These are phyloP conservation scores for Seriola dumerili DNA, from an alignment of 2,113 vertebrate genomes.

Conservation along the genomic window DNA sequence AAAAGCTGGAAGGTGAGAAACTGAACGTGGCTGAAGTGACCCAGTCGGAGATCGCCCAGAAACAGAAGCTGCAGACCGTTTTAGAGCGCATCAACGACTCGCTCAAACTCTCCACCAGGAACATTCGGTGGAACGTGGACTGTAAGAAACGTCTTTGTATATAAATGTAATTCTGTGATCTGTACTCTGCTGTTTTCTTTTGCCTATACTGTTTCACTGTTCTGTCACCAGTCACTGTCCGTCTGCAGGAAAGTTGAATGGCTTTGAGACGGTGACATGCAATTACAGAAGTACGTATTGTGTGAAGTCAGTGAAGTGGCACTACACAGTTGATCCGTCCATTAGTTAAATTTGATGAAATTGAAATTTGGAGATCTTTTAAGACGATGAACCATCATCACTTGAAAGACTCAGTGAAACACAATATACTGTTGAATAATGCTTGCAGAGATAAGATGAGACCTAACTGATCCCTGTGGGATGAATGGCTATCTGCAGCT, in stretches of 20 bases:
- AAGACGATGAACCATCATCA: neutral
- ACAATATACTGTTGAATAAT: neutral
- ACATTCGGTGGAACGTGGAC: slow-evolving; percentile 94
- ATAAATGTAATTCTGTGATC: neutral
- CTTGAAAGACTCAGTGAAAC: neutral
- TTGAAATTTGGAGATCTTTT: neutral
- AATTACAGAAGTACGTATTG: too few relatives aligned
- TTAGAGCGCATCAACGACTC: slow-evolving; percentile 94
- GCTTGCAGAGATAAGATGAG: too few relatives aligned
- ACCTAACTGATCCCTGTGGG: too few relatives aligned
- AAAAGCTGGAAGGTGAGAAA: slow-evolving; percentile 92
- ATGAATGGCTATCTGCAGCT: too few relatives aligned
- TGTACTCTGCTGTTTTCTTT: too few relatives aligned
- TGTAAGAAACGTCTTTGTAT: slow-evolving; percentile 84
- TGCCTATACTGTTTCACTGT: too few relatives aligned
- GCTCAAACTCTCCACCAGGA: slow-evolving; percentile 92
- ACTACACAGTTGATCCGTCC: neutral
- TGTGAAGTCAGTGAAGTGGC: too few relatives aligned
- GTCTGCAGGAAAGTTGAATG: too few relatives aligned
- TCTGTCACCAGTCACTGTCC: too few relatives aligned
- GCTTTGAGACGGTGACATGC: too few relatives aligned
- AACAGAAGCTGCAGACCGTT: slow-evolving; percentile 96
- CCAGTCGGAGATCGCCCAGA: slow-evolving; percentile 95
- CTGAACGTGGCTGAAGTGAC: slow-evolving; percentile 98
- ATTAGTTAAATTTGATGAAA: neutral